Conservation (phyloP, 1,140 invertebrate species). For the Plectrocnemia conspersa region DNA sequence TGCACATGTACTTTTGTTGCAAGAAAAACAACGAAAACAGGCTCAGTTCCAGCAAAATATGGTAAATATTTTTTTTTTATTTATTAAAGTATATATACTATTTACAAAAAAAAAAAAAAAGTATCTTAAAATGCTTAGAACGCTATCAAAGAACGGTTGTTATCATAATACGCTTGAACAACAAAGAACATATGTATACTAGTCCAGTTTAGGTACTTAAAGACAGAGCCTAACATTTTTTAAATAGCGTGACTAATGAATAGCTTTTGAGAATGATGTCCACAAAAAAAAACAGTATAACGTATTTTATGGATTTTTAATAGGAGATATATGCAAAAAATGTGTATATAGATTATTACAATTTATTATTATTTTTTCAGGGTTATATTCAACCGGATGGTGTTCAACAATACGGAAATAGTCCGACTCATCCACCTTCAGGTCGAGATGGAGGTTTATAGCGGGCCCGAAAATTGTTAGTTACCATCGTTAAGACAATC, state of each 20-base stretch:
- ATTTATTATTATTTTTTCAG: constrained; percentile 16
- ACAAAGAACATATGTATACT: background rate
- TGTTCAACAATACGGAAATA: constrained; percentile 14
- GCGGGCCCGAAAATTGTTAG: constrained; percentile 13
- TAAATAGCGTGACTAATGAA: no score
- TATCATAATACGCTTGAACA: no score
- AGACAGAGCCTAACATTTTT: background rate
- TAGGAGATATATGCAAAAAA: background rate
- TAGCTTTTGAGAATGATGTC: background rate
- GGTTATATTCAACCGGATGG: constrained; percentile 20
- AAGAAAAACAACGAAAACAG: constrained; percentile 49
- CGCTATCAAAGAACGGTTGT: no score
- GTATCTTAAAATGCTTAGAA: no score
- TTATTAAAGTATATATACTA: background rate
- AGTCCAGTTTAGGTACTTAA: background rate
- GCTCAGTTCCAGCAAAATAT: constrained; percentile 41
- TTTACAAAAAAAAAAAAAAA: constrained; percentile 2
- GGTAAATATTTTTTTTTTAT: background rate
- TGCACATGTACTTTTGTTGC: constrained; percentile 49
- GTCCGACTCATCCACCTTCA: constrained; percentile 12
- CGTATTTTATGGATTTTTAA: background rate
- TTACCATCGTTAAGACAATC: constrained; percentile 12
- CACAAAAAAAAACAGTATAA: background rate
- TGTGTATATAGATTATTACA: background rate
- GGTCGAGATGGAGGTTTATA: constrained; percentile 23